These are phyloP conservation scores for Platichthys stellatus DNA, from an alignment of 2,113 vertebrate species.

Conservation along the genomic window DNA sequence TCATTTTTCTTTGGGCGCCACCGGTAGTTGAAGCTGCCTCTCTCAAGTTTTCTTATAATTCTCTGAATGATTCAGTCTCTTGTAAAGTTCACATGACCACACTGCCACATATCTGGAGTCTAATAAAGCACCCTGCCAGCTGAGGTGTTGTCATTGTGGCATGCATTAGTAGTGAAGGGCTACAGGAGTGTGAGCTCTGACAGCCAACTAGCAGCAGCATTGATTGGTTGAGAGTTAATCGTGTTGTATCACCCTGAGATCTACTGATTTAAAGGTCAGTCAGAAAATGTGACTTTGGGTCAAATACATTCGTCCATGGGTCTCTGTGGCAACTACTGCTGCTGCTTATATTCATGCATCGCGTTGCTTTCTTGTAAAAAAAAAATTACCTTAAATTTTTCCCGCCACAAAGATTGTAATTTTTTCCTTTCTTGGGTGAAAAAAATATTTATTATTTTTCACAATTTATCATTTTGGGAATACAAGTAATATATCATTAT, in stretches of 20 bases:
- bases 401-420: too few relatives aligned
- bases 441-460: too few relatives aligned
- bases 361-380: too few relatives aligned
- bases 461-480: too few relatives aligned
- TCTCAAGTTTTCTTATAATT: not conserved
- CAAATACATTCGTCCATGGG: not conserved
- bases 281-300: not conserved
- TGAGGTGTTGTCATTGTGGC: not conserved
- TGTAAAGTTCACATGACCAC: constrained; percentile 10
- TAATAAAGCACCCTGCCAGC: constrained; percentile 7
- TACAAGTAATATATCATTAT: too few relatives aligned
- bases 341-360: too few relatives aligned
- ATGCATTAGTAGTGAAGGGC: not conserved
- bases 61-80: not conserved
- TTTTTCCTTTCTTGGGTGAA: too few relatives aligned
- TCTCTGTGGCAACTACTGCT: not conserved
- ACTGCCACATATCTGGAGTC: not conserved
- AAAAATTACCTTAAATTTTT: too few relatives aligned
- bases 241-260: not conserved
- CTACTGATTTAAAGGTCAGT: constrained; percentile 17
- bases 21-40: not conserved
- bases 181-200: not conserved
- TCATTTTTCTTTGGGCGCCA: too few relatives aligned
- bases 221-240: constrained; percentile 23
- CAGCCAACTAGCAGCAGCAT: constrained; percentile 5